A percentile compares a stretch with the other conserved stretches of the same genome.
Evolutionary conservation across 2,113 vertebrate genomes (phyloP).

Genomic region (Paratilapia polleni): DNA sequence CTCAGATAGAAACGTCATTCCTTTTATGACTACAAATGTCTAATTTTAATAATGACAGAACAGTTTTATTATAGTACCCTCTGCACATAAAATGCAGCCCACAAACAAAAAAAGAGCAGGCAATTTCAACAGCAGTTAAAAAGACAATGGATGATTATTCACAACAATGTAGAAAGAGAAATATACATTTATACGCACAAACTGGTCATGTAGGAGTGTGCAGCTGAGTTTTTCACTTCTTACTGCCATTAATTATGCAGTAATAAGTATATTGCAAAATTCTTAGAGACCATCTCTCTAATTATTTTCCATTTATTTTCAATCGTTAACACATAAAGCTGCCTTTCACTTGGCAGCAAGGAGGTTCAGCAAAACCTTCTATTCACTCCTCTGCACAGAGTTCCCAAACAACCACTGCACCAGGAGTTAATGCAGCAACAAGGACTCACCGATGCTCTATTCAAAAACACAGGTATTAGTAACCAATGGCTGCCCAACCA

Average conservation of each 20-base stretch:
- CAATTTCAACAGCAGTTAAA: slow-evolving; percentile 3
- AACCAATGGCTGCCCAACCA: neutral
- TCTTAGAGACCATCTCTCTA: neutral
- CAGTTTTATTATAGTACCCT: neutral
- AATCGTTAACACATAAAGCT: neutral
- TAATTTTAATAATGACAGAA: neutral
- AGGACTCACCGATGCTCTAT: neutral
- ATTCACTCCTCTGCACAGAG: neutral
- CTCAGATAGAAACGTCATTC: neutral
- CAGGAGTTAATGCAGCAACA: neutral
- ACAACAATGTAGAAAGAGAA: neutral
- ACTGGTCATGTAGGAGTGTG: neutral
- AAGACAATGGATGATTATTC: neutral
- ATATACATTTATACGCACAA: neutral
- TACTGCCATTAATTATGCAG: neutral
- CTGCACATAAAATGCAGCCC: neutral
- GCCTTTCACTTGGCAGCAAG: neutral
- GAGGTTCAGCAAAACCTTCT: neutral
- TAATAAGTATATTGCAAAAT: too few relatives aligned
- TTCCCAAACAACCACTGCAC: neutral
- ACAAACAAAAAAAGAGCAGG: neutral
- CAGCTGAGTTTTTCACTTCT: neutral
- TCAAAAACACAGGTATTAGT: neutral
- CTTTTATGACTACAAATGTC: neutral
- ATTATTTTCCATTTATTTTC: neutral